Percentiles rank a stretch among this genome's conserved stretches.
phyloP scores from a whole-genome alignment of 1,140 invertebrate species.

The Euwallacea similis region DNA sequence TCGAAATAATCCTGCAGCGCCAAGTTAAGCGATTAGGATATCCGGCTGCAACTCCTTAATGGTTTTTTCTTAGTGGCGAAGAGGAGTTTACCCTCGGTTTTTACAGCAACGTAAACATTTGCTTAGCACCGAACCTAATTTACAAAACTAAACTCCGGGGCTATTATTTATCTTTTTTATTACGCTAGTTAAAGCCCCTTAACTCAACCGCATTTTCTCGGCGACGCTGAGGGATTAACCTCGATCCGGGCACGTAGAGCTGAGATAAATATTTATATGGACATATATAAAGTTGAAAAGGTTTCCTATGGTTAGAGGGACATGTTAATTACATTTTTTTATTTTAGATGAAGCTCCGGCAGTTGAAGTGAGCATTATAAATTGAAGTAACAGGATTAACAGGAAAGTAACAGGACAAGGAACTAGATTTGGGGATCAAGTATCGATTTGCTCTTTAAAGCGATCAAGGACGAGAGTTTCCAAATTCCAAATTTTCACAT shows the following conservation, averaged over 20 bases:
- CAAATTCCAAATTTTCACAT: too few species aligned
- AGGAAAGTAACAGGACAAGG: too few species aligned
- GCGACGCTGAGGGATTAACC: constrained; percentile 18
- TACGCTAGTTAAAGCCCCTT: constrained; percentile 9
- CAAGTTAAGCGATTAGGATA: constrained; percentile 14
- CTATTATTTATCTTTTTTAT: constrained; percentile 26
- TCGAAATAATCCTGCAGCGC: not conserved
- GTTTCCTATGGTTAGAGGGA: too few species aligned
- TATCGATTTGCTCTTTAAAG: too few species aligned
- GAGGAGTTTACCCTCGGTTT: constrained; percentile 2
- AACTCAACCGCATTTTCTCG: constrained; percentile 22
- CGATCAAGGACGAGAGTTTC: too few species aligned
- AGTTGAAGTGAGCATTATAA: too few species aligned
- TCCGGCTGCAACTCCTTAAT: constrained; percentile 7
- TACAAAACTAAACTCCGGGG: constrained; percentile 11
- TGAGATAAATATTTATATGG: constrained; percentile 18
- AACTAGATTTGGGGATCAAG: too few species aligned
- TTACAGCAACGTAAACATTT: constrained; percentile 11
- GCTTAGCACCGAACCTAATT: constrained; percentile 13
- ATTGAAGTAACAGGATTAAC: too few species aligned
- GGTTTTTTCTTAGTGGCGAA: not conserved
- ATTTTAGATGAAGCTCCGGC: too few species aligned
- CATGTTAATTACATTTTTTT: too few species aligned
- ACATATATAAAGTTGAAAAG: too few species aligned
- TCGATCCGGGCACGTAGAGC: constrained; percentile 8